Conservation (phyloP, 2,888 invertebrate genomes). For the Chrysotoxum bicinctum region DNA sequence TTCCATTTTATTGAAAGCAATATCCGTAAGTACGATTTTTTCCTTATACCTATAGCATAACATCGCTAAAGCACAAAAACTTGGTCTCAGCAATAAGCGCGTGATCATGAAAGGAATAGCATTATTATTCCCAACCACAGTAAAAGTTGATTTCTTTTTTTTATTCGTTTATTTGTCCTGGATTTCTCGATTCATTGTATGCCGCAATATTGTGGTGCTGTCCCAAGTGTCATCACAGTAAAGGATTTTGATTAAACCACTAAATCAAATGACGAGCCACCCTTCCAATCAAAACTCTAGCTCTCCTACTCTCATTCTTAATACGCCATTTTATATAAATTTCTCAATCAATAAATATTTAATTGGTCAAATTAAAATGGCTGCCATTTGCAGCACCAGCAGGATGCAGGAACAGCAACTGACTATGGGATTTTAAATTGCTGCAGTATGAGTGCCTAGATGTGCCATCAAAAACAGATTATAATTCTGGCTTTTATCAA, state of each 20-base stretch:
- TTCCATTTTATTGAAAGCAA: slow-evolving; percentile 61
- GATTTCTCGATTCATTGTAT: not conserved
- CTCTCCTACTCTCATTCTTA: not conserved
- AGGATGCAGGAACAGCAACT: not conserved
- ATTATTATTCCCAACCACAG: slow-evolving; percentile 19
- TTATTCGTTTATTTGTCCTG: not conserved
- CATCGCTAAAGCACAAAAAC: not conserved
- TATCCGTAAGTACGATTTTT: slow-evolving; percentile 32
- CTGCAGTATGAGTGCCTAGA: not conserved
- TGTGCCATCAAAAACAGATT: slow-evolving; percentile 57
- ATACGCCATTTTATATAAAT: slow-evolving; percentile 51
- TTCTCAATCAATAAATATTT: slow-evolving; percentile 74
- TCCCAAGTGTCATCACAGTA: slow-evolving; percentile 51
- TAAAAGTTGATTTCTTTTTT: slow-evolving; percentile 15
- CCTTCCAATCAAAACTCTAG: not conserved
- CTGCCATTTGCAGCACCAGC: slow-evolving; percentile 46
- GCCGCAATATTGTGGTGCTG: slow-evolving; percentile 17
- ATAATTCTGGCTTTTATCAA: slow-evolving; percentile 58
- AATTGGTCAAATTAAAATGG: slow-evolving; percentile 70
- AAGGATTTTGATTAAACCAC: slow-evolving; percentile 66
- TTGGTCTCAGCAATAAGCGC: slow-evolving; percentile 3
- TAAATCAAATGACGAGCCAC: slow-evolving; percentile 46
- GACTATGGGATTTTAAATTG: not conserved
- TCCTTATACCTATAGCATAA: slow-evolving; percentile 11
- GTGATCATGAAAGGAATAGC: slow-evolving; percentile 34